Evolutionary conservation across 1,140 invertebrate genomes (phyloP).

Genomic region (Neodiprion fabricii): DNA sequence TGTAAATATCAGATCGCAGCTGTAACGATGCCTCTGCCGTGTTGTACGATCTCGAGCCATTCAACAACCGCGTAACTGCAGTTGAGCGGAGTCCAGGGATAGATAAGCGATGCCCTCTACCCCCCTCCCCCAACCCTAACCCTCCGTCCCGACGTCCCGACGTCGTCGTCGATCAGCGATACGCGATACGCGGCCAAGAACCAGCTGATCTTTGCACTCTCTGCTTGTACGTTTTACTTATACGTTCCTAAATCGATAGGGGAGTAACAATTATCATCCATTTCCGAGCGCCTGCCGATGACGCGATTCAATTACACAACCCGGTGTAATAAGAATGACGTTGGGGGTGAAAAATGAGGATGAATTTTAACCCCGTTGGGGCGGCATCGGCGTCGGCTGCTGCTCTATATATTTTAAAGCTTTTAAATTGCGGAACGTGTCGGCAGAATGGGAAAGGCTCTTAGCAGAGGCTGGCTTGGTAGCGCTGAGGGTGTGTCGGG

Average conservation of each 20-base stretch:
- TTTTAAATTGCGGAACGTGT: constrained; percentile 18
- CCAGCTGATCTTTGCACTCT: constrained; percentile 12
- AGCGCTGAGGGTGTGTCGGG: constrained; percentile 8
- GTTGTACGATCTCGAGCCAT: constrained; percentile 21
- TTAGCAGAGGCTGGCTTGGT: constrained; percentile 24
- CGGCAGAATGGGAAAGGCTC: constrained; percentile 21
- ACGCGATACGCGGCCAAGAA: constrained; percentile 14
- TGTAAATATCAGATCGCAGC: constrained; percentile 28
- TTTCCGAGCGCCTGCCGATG: not conserved
- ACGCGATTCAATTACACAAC: too few species aligned
- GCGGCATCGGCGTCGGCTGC: not conserved
- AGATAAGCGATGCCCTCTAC: constrained; percentile 23
- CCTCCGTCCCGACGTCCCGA: not conserved
- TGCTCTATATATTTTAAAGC: constrained; percentile 14
- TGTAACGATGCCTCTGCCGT: constrained; percentile 8
- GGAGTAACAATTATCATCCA: not conserved
- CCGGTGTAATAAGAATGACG: too few species aligned
- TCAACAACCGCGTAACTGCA: constrained; percentile 28
- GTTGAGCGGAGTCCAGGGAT: constrained; percentile 22
- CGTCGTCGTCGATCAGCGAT: constrained; percentile 26
- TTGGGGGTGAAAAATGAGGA: too few species aligned
- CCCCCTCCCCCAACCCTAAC: too few species aligned
- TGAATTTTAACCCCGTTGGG: too few species aligned
- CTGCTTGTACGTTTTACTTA: not conserved
- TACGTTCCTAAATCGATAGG: not conserved